A percentile compares a stretch with the other conserved stretches of the same genome.
Evolutionary conservation across 2,888 invertebrate genomes (phyloP).

Genomic region (Drosophila austrosaltans): DNA sequence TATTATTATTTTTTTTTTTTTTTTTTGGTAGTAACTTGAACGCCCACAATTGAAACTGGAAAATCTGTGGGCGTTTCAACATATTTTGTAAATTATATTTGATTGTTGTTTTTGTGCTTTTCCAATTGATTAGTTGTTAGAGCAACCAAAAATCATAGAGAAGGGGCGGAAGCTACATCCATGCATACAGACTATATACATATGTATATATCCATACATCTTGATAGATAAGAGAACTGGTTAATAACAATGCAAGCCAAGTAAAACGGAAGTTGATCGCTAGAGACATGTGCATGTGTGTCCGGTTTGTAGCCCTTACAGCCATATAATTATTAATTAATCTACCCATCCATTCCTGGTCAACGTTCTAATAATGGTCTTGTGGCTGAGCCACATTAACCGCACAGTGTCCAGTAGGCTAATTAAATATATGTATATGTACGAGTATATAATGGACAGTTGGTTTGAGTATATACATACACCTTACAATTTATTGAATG

Average conservation of each 20-base stretch:
- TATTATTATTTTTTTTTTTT: background rate
- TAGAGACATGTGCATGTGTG: slow-evolving; percentile 34
- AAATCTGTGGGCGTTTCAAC: slow-evolving; percentile 63
- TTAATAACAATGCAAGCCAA: slow-evolving; percentile 15
- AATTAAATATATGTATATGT: slow-evolving; percentile 9
- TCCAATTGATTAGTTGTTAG: slow-evolving; percentile 7
- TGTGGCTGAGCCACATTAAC: slow-evolving; percentile 22
- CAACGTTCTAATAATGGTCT: slow-evolving; percentile 9
- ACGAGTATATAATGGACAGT: background rate
- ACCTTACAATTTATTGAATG: slow-evolving; percentile 26
- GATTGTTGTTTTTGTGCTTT: slow-evolving; percentile 53
- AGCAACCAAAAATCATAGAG: background rate
- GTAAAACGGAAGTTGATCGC: slow-evolving; percentile 38
- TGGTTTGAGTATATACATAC: slow-evolving; percentile 15
- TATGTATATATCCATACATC: background rate
- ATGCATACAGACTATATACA: background rate
- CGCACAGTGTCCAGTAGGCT: slow-evolving; percentile 7
- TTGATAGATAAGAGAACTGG: slow-evolving; percentile 35
- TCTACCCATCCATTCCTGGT: slow-evolving; percentile 3
- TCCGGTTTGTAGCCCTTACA: slow-evolving; percentile 35
- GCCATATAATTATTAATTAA: slow-evolving; percentile 51
- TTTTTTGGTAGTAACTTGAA: background rate
- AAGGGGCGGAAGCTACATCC: slow-evolving; percentile 58
- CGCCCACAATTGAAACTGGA: slow-evolving; percentile 25
- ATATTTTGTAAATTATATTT: slow-evolving; percentile 75